Evolutionary conservation across 2,113 vertebrate genomes (phyloP).

Genomic region (Mus spicilegus): DNA sequence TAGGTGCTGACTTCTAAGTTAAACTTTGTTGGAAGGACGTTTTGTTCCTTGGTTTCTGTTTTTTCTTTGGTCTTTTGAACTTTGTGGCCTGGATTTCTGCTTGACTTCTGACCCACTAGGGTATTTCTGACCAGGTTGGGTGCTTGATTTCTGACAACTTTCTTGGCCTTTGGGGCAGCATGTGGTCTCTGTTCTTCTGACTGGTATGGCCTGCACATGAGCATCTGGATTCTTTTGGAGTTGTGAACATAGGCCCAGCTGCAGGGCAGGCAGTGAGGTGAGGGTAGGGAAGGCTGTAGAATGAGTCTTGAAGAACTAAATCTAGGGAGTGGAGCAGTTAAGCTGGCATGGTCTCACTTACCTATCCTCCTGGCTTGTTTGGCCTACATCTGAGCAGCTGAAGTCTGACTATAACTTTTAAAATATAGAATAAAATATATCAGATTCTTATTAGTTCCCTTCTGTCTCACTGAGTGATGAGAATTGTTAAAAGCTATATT

Average conservation of each 20-base stretch:
- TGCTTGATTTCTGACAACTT: background rate
- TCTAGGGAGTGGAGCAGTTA: background rate
- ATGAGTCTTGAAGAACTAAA: background rate
- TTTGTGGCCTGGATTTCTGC: background rate
- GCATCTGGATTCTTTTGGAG: background rate
- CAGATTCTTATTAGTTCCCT: background rate
- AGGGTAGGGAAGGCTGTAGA: background rate
- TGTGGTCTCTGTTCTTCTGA: background rate
- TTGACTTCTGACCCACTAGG: background rate
- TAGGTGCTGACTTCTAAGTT: background rate
- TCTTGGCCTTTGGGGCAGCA: background rate
- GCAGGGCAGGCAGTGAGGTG: background rate
- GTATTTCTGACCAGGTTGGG: background rate
- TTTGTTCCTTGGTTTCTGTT: background rate
- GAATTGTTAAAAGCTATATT: background rate
- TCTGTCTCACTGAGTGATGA: background rate
- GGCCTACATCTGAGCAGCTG: background rate
- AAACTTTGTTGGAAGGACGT: background rate
- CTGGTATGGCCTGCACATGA: background rate
- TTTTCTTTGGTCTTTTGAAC: background rate
- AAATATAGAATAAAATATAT: background rate
- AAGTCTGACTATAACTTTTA: background rate
- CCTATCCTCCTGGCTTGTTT: background rate
- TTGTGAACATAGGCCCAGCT: background rate
- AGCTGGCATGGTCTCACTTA: background rate